Evolutionary conservation across 1,140 invertebrate species (phyloP).

Genomic region (Mamestra configurata): DNA sequence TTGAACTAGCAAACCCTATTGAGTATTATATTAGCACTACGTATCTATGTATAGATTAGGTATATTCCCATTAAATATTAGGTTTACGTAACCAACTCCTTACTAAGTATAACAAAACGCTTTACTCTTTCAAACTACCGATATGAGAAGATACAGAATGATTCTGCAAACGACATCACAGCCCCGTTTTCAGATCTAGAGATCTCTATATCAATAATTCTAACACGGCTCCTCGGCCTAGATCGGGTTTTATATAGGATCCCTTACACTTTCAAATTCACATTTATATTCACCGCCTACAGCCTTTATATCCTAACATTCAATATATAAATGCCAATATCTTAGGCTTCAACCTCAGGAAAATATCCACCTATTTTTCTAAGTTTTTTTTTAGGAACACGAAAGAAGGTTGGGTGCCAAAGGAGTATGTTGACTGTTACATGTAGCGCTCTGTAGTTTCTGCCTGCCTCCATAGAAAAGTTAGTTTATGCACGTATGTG

Average conservation of each 20-base stretch:
- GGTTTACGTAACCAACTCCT: too few relatives aligned
- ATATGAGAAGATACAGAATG: neutral
- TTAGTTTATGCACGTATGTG: neutral
- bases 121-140: neutral
- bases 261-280: slow-evolving; percentile 23
- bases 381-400: neutral
- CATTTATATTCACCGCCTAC: slow-evolving; percentile 37
- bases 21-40: too few relatives aligned
- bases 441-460: neutral
- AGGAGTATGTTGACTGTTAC: neutral
- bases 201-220: slow-evolving; percentile 40
- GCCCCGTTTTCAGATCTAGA: slow-evolving; percentile 22
- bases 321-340: slow-evolving; percentile 32
- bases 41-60: too few relatives aligned
- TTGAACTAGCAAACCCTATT: too few relatives aligned
- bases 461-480: neutral
- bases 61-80: neutral
- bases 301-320: slow-evolving; percentile 35
- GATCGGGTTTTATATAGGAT: neutral
- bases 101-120: neutral
- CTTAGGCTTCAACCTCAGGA: slow-evolving; percentile 14
- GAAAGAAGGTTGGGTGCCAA: neutral
- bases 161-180: slow-evolving; percentile 28
- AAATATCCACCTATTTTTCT: neutral
- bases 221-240: neutral